These are phyloP conservation scores for Eurystomus glaucurus DNA, from an alignment of 2,797 vertebrate genomes.

Conservation along the genomic window DNA sequence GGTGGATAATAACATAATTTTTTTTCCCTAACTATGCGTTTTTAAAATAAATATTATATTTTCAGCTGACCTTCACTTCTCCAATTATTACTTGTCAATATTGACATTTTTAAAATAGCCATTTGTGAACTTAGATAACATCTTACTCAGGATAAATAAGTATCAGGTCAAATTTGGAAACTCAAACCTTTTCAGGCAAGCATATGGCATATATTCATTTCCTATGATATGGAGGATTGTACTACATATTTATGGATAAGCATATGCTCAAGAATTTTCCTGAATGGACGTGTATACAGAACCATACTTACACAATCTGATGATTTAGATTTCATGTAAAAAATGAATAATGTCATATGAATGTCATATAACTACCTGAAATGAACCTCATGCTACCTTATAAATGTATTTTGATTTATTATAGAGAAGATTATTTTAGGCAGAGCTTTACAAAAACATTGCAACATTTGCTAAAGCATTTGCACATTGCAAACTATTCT, in stretches of 20 bases:
- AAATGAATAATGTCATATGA: not conserved
- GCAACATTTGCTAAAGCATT: too few relatives aligned
- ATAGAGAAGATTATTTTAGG: not conserved
- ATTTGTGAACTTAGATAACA: not conserved
- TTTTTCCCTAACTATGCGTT: not conserved
- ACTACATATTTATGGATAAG: not conserved
- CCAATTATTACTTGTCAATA: not conserved
- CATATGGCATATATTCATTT: not conserved
- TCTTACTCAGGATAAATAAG: not conserved
- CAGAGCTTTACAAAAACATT: not conserved
- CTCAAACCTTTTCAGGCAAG: not conserved
- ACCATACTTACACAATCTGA: not conserved
- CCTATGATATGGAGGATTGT: not conserved
- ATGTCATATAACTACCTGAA: not conserved
- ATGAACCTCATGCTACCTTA: not conserved
- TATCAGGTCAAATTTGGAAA: not conserved
- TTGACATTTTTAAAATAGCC: not conserved
- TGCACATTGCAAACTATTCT: not conserved
- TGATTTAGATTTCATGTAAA: not conserved
- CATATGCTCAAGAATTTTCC: not conserved
- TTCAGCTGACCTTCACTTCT: not conserved
- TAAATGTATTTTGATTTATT: not conserved
- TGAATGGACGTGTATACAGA: not conserved
- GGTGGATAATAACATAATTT: not conserved
- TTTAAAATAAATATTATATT: not conserved